These are phyloP conservation scores for Chrysomela aeneicollis DNA, from an alignment of 2,888 invertebrate genomes.

Conservation along the genomic window DNA sequence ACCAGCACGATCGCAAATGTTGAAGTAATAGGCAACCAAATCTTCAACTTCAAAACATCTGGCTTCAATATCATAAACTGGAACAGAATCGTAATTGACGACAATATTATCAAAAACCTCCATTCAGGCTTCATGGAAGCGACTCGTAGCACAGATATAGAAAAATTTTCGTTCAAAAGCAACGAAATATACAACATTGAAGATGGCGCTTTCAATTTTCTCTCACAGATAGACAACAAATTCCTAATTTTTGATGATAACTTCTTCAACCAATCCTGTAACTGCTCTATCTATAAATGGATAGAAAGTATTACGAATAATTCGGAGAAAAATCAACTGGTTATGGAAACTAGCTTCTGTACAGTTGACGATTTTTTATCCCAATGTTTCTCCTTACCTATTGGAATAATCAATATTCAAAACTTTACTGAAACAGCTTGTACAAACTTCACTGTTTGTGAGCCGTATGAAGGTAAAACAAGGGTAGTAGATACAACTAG, in stretches of 20 bases:
- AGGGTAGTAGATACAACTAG: slow-evolving; percentile 55
- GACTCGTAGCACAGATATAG: slow-evolving; percentile 50
- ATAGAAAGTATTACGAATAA: slow-evolving; percentile 63
- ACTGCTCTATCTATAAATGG: slow-evolving; percentile 70
- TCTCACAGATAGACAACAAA: slow-evolving; percentile 65
- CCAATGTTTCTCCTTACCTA: slow-evolving; percentile 70
- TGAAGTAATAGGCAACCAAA: slow-evolving; percentile 68
- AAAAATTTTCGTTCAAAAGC: slow-evolving; percentile 65
- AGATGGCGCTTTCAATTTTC: slow-evolving; percentile 67
- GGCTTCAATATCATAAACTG: slow-evolving; percentile 74
- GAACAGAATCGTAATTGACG: slow-evolving; percentile 70
- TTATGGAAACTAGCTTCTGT: slow-evolving; percentile 69
- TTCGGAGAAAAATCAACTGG: slow-evolving; percentile 60
- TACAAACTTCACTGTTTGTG: slow-evolving; percentile 67
- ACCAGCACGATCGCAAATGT: slow-evolving; percentile 70
- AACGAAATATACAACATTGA: slow-evolving; percentile 66
- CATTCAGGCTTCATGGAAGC: slow-evolving; percentile 59
- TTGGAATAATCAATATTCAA: slow-evolving; percentile 69
- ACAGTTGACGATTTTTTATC: slow-evolving; percentile 67
- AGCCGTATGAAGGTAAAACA: slow-evolving; percentile 62
- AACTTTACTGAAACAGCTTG: slow-evolving; percentile 72
- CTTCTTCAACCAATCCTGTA: slow-evolving; percentile 70
- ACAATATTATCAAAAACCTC: slow-evolving; percentile 71
- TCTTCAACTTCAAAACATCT: slow-evolving; percentile 66
- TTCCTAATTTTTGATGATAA: slow-evolving; percentile 66